A percentile compares a stretch with the other conserved stretches of the same genome.
phyloP scores from a whole-genome alignment of 2,797 vertebrate species.

The Sebastes hubbsi region DNA sequence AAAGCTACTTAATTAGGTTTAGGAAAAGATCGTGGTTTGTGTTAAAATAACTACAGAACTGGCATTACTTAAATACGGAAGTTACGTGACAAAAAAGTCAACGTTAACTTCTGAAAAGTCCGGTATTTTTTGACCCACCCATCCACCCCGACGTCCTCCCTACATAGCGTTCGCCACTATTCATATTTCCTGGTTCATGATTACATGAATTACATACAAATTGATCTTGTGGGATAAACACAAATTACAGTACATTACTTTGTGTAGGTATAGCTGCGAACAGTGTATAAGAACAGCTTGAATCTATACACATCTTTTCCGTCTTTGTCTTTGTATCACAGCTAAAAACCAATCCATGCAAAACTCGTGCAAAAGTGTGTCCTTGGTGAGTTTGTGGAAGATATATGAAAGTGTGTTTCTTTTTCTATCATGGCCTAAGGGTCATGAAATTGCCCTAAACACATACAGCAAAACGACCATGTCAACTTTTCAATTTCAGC shows the following conservation, averaged over 20 bases:
- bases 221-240: too few species aligned
- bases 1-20: too few species aligned
- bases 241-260: too few species aligned
- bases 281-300: too few species aligned
- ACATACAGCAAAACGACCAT: neutral
- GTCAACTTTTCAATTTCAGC: constrained; percentile 36
- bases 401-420: neutral
- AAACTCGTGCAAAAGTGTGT: neutral
- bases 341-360: neutral
- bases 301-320: neutral
- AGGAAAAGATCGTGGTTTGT: too few species aligned
- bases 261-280: accelerated
- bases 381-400: neutral
- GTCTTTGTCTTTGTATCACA: neutral
- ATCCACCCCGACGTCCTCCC: accelerated
- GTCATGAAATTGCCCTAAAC: constrained; percentile 9
- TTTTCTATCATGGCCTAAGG: neutral
- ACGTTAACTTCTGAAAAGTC: accelerated
- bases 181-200: too few species aligned
- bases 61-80: accelerated
- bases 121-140: too few species aligned
- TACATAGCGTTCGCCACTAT: accelerated
- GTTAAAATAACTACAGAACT: too few species aligned
- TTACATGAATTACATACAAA: too few species aligned
- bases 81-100: too few species aligned